These are phyloP conservation scores for Drosophila paulistorum DNA, from an alignment of 1,140 invertebrate genomes.

Conservation along the genomic window DNA sequence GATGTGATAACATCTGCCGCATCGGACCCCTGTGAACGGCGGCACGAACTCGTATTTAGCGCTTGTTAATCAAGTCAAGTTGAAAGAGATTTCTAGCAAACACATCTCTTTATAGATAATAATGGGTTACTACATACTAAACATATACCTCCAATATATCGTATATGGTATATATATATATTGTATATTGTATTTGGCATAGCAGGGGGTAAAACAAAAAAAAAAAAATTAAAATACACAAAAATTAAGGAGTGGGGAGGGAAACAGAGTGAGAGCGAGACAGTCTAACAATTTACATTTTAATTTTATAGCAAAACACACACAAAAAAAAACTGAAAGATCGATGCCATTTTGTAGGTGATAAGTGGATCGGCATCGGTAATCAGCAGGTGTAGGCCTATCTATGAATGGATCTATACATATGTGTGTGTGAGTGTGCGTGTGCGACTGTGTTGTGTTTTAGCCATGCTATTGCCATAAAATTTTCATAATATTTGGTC, in stretches of 20 bases:
- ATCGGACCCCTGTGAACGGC: conserved; percentile 44
- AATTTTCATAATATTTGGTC: no score
- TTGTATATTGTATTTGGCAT: conserved; percentile 52
- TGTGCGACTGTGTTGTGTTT: neutral
- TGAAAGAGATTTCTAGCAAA: conserved; percentile 17
- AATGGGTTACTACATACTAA: conserved; percentile 11
- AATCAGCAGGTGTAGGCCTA: conserved; percentile 15
- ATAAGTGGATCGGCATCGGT: conserved; percentile 22
- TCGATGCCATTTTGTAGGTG: conserved; percentile 40
- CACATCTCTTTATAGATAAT: conserved; percentile 14
- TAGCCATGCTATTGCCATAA: no score
- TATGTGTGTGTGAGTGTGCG: neutral
- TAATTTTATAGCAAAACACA: conserved; percentile 24
- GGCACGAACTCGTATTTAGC: conserved; percentile 65
- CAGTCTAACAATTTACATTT: conserved; percentile 13
- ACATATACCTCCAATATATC: neutral
- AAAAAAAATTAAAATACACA: neutral
- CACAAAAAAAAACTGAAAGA: conserved; percentile 13
- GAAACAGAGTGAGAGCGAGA: neutral
- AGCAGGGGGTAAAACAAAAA: conserved; percentile 32
- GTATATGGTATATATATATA: conserved; percentile 1
- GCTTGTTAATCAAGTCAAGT: conserved; percentile 49
- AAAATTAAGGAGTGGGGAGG: neutral
- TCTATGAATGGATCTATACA: neutral
- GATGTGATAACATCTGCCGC: conserved; percentile 73